These are phyloP conservation scores for Boleophthalmus pectinirostris DNA, from an alignment of 2,113 vertebrate species.

Conservation along the genomic window DNA sequence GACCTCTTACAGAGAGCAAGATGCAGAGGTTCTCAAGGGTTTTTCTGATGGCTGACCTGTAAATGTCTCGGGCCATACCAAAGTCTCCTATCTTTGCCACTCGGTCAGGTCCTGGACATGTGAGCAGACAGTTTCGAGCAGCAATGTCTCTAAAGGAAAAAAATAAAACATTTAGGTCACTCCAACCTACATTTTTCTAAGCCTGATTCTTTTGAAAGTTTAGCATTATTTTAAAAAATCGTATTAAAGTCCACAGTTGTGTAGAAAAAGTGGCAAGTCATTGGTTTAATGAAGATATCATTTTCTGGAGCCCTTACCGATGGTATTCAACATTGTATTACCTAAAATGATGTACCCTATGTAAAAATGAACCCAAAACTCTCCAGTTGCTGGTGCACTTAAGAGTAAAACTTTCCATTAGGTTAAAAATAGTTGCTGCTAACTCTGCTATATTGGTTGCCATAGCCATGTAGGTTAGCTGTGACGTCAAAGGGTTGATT, in stretches of 20 bases:
- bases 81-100: constrained; percentile 93
- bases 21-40: background rate
- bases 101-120: constrained; percentile 80
- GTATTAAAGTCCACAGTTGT: no score
- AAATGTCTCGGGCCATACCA: constrained; percentile 92
- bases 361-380: no score
- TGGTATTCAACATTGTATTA: background rate
- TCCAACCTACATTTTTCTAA: background rate
- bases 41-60: constrained; percentile 74
- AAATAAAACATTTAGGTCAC: background rate
- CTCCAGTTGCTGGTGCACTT: no score
- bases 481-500: no score
- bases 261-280: no score
- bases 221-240: no score
- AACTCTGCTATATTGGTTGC: no score
- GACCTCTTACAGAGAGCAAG: background rate
- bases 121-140: constrained; percentile 90
- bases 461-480: no score
- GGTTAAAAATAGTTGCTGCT: background rate
- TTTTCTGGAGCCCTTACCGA: background rate
- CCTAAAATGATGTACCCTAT: background rate
- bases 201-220: background rate
- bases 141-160: constrained; percentile 84
- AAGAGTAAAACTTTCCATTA: background rate
- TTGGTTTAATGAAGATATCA: background rate